Evolutionary conservation across 2,797 vertebrate species (phyloP).

Genomic region (Scolopax bukidnonensis): DNA sequence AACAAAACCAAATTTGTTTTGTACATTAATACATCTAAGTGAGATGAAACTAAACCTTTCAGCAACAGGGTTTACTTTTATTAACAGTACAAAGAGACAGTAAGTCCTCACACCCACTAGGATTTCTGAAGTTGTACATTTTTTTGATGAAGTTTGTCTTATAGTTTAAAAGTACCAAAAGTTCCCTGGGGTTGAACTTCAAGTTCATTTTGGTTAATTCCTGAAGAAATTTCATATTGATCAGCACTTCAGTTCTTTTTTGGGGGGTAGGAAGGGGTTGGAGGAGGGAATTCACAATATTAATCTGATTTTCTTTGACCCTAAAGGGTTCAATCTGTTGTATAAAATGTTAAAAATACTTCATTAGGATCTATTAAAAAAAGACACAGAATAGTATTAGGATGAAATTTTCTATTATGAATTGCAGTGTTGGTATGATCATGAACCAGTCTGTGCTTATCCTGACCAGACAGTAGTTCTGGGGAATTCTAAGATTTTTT

Average conservation of each 20-base stretch:
- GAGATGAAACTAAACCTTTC: not conserved
- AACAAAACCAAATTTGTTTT: not conserved
- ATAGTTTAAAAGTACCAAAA: not conserved
- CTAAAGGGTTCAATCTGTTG: not conserved
- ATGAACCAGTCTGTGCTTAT: not conserved
- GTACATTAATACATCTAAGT: not conserved
- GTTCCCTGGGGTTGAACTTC: not conserved
- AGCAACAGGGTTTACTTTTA: not conserved
- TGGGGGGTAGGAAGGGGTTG: too few species aligned
- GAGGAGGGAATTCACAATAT: not conserved
- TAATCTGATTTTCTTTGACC: not conserved
- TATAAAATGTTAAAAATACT: not conserved
- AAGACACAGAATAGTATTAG: not conserved
- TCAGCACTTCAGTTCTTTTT: not conserved
- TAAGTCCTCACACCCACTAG: not conserved
- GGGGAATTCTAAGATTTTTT: not conserved
- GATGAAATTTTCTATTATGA: not conserved
- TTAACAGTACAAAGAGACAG: not conserved
- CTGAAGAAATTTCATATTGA: not conserved
- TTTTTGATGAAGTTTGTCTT: not conserved
- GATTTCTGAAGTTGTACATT: not conserved
- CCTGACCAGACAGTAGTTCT: not conserved
- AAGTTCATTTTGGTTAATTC: not conserved
- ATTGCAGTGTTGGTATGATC: not conserved
- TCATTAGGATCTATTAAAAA: too few species aligned